Evolutionary conservation across 37 sponge, comb jelly and placozoan genomes (phyloP).

Genomic region (Diacarnus erythraeanus): DNA sequence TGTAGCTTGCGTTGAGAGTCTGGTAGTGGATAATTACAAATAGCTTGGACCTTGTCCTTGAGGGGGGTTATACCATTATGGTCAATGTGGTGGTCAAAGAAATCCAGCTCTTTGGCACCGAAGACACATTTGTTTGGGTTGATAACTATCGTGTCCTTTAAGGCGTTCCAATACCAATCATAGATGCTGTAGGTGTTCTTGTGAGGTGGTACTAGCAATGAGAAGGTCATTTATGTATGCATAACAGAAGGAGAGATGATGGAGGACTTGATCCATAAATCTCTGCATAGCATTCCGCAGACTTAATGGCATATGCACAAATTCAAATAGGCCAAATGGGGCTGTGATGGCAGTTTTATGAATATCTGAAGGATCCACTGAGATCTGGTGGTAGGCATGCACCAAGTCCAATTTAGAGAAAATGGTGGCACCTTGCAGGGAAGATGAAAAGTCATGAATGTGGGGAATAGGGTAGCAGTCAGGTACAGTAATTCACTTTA

Average conservation of each 20-base stretch:
- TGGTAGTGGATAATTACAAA: slow-evolving; percentile 60
- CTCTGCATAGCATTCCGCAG: too few species aligned
- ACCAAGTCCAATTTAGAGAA: slow-evolving; percentile 67
- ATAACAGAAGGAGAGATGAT: background rate
- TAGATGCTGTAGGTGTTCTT: background rate
- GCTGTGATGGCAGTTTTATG: slow-evolving; percentile 67
- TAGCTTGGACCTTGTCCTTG: slow-evolving; percentile 38
- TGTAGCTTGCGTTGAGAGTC: slow-evolving; percentile 34
- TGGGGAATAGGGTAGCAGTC: slow-evolving; percentile 78
- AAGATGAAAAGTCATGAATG: slow-evolving; percentile 57
- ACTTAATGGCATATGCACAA: slow-evolving; percentile 32
- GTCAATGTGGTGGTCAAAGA: slow-evolving; percentile 13
- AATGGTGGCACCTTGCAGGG: slow-evolving; percentile 62
- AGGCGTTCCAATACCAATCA: too few species aligned
- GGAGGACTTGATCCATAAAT: too few species aligned
- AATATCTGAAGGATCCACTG: slow-evolving; percentile 48
- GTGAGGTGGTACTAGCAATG: too few species aligned
- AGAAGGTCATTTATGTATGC: too few species aligned
- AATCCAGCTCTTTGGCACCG: slow-evolving; percentile 37
- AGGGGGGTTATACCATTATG: slow-evolving; percentile 14
- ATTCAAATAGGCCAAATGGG: slow-evolving; percentile 71
- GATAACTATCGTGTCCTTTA: too few species aligned
- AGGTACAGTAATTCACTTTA: slow-evolving; percentile 64
- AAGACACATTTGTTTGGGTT: slow-evolving; percentile 42
- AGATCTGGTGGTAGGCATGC: slow-evolving; percentile 65